Conservation (phyloP, 2,797 vertebrate genomes). For the Buphagus erythrorhynchus region DNA sequence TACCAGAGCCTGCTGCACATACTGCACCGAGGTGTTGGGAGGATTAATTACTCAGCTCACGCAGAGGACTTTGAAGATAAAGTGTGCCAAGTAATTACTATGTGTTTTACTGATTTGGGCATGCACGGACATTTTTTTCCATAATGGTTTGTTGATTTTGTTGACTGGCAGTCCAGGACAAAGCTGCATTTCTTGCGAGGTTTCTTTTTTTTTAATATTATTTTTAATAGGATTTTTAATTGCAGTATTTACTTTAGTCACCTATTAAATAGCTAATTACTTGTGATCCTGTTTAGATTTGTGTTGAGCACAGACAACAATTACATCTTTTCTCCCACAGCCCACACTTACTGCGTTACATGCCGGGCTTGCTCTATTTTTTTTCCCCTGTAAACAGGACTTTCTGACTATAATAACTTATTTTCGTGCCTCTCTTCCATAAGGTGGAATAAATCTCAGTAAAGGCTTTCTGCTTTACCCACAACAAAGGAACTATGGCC, state of each 20-base stretch:
- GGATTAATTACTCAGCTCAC: conserved; percentile 44
- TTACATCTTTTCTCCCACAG: conserved; percentile 41
- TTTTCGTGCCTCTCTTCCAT: not conserved
- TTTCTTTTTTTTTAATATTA: conserved; percentile 25
- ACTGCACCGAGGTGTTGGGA: conserved; percentile 44
- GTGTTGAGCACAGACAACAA: conserved; percentile 53
- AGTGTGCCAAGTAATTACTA: conserved; percentile 54
- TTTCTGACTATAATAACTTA: not conserved
- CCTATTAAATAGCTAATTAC: conserved; percentile 58
- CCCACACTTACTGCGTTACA: not conserved
- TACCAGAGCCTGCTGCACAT: conserved; percentile 1
- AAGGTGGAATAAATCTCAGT: not conserved
- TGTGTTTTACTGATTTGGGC: conserved; percentile 38
- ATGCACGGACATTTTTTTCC: conserved; percentile 1
- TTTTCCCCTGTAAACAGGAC: not conserved
- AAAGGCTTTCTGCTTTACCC: not conserved
- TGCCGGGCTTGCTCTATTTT: not conserved
- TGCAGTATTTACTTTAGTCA: conserved; percentile 58
- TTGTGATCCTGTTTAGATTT: conserved; percentile 54
- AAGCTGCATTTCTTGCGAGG: conserved; percentile 26
- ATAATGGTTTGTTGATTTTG: conserved; percentile 39
- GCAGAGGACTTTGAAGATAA: conserved; percentile 47
- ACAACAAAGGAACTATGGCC: not conserved
- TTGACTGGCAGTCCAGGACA: conserved; percentile 18
- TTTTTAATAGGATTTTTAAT: conserved; percentile 50